Evolutionary conservation across 2,797 vertebrate species (phyloP), one percentile per base, ranked within the genome.

Genomic region (Semotilus atromaculatus): DNA sequence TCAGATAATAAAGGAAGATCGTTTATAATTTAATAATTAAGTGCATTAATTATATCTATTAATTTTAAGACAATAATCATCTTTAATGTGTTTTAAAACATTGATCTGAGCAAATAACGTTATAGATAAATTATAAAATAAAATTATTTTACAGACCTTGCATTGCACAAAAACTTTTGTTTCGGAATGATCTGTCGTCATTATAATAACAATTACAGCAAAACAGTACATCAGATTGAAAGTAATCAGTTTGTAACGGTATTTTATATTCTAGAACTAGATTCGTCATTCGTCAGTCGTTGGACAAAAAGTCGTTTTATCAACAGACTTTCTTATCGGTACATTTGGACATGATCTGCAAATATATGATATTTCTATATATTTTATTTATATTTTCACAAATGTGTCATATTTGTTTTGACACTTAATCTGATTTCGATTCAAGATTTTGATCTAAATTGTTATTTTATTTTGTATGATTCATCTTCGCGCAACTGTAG

Each of bases 261-360:
- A 78, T 72, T 62, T 78, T 62, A 72, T 36, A 3, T 73, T 80
- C 2, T 79, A 36, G 38, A 84, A 68, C n/a, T 73, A 51, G 38
- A 53, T 51, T 19, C 82, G 73, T 83, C 73, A 76, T 70, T 78
- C 2, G 29, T 60, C 26, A 53, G 83, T 64, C 83, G 83, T 80
- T 85, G 18, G 38, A 26, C 21, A 38, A 45, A 64, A 29, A 8
- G 31, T 73, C 76, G 55, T 48, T 85, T 64, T 16, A 26, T 60
- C 38, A 31, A 51, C 81, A 38, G 45, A 38, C n/a, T 48, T 48
- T 48, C 4, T 14, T 23, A 48, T 80, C 67, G 75, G 55, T 51
- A 72, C n/a, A 64, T 72, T 60, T 38, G 1, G 14, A 3, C 18
- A n/a, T 7, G 16, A 31, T 68, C 48, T 53, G 71, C 45, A 43